Conservation (phyloP, 1,140 invertebrate species). For the Musca vetustissima region DNA sequence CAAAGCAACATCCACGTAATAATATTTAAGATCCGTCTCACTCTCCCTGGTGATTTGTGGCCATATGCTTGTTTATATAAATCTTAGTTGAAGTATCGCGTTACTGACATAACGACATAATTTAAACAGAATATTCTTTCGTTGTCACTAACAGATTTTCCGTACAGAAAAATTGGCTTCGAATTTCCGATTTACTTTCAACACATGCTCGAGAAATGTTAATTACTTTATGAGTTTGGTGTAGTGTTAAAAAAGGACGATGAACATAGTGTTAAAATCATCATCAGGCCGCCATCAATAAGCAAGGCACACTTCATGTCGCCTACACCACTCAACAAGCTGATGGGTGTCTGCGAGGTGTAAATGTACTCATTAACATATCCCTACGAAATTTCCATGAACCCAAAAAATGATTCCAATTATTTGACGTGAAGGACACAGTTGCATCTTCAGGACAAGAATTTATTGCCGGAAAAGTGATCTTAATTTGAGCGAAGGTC, state of each 20-base stretch:
- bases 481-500: too few species aligned
- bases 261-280: slow-evolving; percentile 4
- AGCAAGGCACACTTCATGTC: not conserved
- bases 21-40: not conserved
- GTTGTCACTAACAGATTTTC: too few species aligned
- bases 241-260: slow-evolving; percentile 13
- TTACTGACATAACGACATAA: too few species aligned
- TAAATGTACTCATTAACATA: slow-evolving; percentile 17
- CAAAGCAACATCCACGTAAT: slow-evolving; percentile 7
- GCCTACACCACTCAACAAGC: not conserved
- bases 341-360: not conserved
- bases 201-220: not conserved
- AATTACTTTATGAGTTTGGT: slow-evolving; percentile 4
- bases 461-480: too few species aligned
- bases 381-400: not conserved
- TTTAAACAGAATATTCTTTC: too few species aligned
- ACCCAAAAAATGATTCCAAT: too few species aligned
- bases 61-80: too few species aligned
- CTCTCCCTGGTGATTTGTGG: too few species aligned
- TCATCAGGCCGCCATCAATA: not conserved
- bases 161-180: not conserved
- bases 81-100: too few species aligned
- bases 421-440: too few species aligned
- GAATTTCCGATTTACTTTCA: not conserved
- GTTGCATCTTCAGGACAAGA: too few species aligned